Evolutionary conservation across 2,888 invertebrate species (phyloP).

Genomic region (Hydriomena furcata): DNA sequence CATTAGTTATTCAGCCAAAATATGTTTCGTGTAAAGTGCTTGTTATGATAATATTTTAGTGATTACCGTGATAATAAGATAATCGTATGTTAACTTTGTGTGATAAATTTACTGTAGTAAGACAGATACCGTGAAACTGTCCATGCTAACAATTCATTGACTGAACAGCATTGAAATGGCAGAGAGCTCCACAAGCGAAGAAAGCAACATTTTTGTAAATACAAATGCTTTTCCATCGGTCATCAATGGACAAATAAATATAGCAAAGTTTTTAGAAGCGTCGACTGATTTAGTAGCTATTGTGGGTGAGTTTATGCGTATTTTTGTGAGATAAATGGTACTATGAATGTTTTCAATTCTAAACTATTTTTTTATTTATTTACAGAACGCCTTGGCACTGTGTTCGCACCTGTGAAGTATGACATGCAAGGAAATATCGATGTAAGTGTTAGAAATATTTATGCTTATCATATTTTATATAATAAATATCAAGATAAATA

Average conservation of each 20-base stretch:
- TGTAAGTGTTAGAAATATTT: conserved; percentile 70
- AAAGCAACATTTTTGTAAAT: conserved; percentile 43
- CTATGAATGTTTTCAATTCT: conserved; percentile 8
- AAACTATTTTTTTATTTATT: conserved; percentile 38
- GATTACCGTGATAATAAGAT: conserved; percentile 32
- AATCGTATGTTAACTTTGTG: conserved; percentile 35
- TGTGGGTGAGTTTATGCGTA: conserved; percentile 81
- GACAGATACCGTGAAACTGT: conserved; percentile 27
- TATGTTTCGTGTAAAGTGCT: conserved; percentile 26
- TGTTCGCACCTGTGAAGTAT: conserved; percentile 88
- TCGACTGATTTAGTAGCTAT: conserved; percentile 84
- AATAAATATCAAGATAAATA: neutral
- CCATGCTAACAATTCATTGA: conserved; percentile 22
- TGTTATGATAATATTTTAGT: conserved; percentile 33
- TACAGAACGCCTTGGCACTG: conserved; percentile 88
- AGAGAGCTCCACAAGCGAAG: conserved; percentile 42
- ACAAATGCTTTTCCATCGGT: conserved; percentile 80
- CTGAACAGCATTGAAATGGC: conserved; percentile 50
- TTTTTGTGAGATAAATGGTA: conserved; percentile 2
- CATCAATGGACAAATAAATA: conserved; percentile 82
- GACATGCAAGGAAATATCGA: conserved; percentile 91
- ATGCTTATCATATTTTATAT: neutral
- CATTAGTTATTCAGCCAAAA: conserved; percentile 38
- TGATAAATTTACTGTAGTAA: conserved; percentile 36
- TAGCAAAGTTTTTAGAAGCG: conserved; percentile 84